Base-by-base conservation (phyloP, 2,888 invertebrate species). In the Lapara coniferarum region DNA sequence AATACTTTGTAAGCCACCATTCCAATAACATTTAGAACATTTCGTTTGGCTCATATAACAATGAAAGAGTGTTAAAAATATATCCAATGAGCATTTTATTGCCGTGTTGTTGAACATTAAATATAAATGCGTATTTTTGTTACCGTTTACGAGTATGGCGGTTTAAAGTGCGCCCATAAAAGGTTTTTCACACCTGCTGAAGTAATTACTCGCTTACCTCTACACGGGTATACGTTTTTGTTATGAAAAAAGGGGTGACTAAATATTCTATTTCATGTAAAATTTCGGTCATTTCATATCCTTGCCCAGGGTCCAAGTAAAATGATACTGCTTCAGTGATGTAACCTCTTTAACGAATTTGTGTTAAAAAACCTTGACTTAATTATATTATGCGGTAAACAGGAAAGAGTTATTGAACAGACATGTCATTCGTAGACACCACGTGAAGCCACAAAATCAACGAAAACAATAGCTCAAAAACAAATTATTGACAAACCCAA, bases 111-210 rank as follows among this genome's bases (percentile, higher is more conserved):
- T 49, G 56, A 67, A 71, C 78, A 77, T 79, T 80, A 78, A 77
- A 80, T 76, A 73, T 74, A 76, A 74, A 77, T 72, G 56, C 70
- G 71, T 72, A 78, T 78, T 77, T 74, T 79, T 71, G 78, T 76
- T 75, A 46, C 66, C 74, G 68, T 74, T 73, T 73, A 77, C 77
- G 71, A 67, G 71, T 16, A 68, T 69, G 71, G 73, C 69, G 69
- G 71, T 72, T 72, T 72, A 63, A 69, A 72, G 71, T 55, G 58
- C 66, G 71, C 71, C 58, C 49, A 49, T 63, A 63, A 59, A 10
- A 67, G 52, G 56, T 66, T 66, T 67, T 66, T 69, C 66, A 66
- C 66, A 51, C 56, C 56, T 46, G 57, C 66, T 66, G 49, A 55
- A 66, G 57, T 69, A 53, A 69, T 57, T 58, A 55, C 66, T 69